Evolutionary conservation across 2,888 invertebrate species (phyloP), one percentile per base, ranked within the genome.

Genomic region (Hirudinaria manillensis): DNA sequence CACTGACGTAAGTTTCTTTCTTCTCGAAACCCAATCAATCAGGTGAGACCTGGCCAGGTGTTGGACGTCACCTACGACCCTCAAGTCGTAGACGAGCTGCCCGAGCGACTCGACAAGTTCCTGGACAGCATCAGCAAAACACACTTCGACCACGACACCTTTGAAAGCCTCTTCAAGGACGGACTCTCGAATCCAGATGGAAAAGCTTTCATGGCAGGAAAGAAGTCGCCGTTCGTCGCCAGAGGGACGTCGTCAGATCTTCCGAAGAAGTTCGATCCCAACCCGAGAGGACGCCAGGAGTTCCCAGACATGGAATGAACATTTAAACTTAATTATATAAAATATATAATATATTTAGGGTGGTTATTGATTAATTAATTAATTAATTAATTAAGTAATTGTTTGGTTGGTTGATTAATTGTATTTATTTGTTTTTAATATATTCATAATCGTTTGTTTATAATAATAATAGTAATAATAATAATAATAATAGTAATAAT

Each of bases 21-120:
- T n/a, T n/a, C n/a, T n/a, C n/a, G n/a, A n/a, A n/a, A n/a, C n/a
- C n/a, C n/a, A n/a, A n/a, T n/a, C n/a, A n/a, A n/a, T 13, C 29
- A 27, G 61, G 61, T 61, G 24, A 29, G 10, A 27, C 61, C 61
- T 27, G 61, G 61, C n/a, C 13, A 61, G n/a, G 24, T 29, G 29
- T 2, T 61, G 24, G 61, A 61, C 24, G 61, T 7, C 10, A 21
- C 75, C 51, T 24, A 29, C 10, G 34, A 67, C 32, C 53, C 29
- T 38, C 27, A 10, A 36, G 53, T 55, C 68, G 51, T 83, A 21
- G 82, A 83, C n/a, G 77, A 82, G 68, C 83, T 85, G 76, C 83
- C 84, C 0, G 82, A 82, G 66, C 82, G 84, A 75, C 83, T 85
- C 61, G 85, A 85, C 78, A 80, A 81, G 68, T 81, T 85, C 36